Percentiles rank a stretch among this genome's conserved stretches.
These are phyloP conservation scores for Tenebrosternarchus preto DNA, from an alignment of 2,113 vertebrate genomes.

Conservation along the genomic window DNA sequence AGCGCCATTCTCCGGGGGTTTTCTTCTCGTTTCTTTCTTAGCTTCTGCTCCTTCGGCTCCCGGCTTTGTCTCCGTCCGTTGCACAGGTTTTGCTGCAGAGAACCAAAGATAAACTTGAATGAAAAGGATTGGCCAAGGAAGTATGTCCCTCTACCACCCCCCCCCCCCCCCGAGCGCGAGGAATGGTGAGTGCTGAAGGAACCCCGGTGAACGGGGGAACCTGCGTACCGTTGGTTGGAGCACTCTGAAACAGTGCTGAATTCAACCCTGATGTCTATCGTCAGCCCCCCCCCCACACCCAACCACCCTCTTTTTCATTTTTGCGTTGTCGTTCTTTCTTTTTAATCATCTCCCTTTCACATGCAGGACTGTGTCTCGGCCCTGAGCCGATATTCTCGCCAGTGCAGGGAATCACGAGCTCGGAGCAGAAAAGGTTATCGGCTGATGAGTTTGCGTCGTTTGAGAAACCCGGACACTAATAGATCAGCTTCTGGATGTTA, in stretches of 20 bases:
- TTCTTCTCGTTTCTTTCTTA: conserved; percentile 41
- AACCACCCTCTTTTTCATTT: conserved; percentile 9
- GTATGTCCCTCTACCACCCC: no score
- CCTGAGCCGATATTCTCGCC: background rate
- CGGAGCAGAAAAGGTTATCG: background rate
- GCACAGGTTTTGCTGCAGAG: conserved; percentile 46
- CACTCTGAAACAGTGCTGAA: no score
- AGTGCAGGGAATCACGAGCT: background rate
- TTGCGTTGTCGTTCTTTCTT: background rate
- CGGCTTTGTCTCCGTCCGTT: conserved; percentile 49
- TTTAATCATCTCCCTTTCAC: background rate
- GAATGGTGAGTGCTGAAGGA: background rate
- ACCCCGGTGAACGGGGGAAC: conserved; percentile 54
- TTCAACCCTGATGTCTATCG: conserved; percentile 59
- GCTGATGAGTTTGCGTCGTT: background rate
- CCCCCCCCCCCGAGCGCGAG: conserved; percentile 47
- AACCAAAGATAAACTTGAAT: conserved; percentile 73
- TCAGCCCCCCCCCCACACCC: conserved; percentile 62
- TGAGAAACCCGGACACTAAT: background rate
- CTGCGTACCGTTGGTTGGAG: no score
- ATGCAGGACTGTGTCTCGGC: background rate
- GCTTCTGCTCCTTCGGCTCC: conserved; percentile 53
- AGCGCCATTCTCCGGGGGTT: conserved; percentile 75
- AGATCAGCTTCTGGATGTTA: background rate
- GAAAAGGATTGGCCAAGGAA: conserved; percentile 73